Base-by-base conservation (phyloP, 1,140 invertebrate genomes). In the Leptinotarsa defecta region DNA sequence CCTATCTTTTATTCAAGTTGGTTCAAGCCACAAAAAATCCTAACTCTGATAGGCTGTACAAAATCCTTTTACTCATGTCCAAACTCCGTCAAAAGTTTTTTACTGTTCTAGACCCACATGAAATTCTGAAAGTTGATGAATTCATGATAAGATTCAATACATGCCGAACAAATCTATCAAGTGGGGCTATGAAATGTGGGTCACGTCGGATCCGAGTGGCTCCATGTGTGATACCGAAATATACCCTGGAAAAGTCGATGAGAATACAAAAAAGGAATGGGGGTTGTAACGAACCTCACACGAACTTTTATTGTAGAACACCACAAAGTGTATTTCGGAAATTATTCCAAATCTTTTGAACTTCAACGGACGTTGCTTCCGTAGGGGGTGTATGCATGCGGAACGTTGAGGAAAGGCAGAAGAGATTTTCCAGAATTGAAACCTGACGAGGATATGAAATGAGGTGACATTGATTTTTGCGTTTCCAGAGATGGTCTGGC, bases 121-220 rank as follows among this genome's bases (percentile, higher is more conserved):
- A 27, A 0, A 3, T 27, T 27, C 27, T 5, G 1, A 3, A 5
- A 27, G 27, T 27, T 27, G 27, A 27, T 27, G 27, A 27, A 27
- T 27, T 27, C 27, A 5, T 27, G 2, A 27, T 27, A 27, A 5
- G 4, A 27, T 27, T 27, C 27, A 27, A 65, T 65, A 24, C 20
- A 65, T 65, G 63, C n/a, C 63, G 34, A 71, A 65, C 43, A 52
- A 63, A 81, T 86, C 86, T 48, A 86, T 85, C 75, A 87, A 87
- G 81, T 79, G 85, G 78, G 85, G 84, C 13, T 84, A 84, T 73
- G 86, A 84, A 80, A 76, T 85, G 64, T 87, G 85, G 84, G 19
- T 73, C 19, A 22, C 48, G n/a, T 65, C 71, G 3, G 63, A 79
- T 48, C n/a, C 69, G 63, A 43, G 82, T 27, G 84, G 85, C 57